A percentile compares a stretch with the other conserved stretches of the same genome.
Conservation (phyloP, 2,888 invertebrate species). For the Platynereis dumerilii region DNA sequence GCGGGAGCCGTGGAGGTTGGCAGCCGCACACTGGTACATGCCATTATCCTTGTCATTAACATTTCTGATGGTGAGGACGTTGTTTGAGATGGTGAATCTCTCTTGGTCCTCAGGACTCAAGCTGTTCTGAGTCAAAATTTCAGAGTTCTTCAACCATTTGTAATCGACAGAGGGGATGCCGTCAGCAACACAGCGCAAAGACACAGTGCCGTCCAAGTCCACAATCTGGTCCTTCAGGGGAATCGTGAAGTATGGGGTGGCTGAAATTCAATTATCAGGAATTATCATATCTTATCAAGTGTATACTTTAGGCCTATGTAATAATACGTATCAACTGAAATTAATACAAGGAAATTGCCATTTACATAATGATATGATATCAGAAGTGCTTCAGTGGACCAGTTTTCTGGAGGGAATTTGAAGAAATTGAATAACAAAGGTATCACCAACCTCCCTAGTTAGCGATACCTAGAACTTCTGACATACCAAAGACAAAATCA, state of each 20-base stretch:
- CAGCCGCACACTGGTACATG: constrained; percentile 93
- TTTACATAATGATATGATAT: background rate
- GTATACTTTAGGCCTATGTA: background rate
- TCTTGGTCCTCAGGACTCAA: constrained; percentile 14
- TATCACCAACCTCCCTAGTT: too few species aligned
- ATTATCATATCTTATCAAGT: too few species aligned
- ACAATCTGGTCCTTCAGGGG: constrained; percentile 51
- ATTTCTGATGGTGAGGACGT: constrained; percentile 40
- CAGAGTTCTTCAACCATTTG: constrained; percentile 52
- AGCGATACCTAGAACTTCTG: too few species aligned
- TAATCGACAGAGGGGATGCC: constrained; percentile 46
- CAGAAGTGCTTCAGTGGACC: background rate
- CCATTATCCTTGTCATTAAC: constrained; percentile 75
- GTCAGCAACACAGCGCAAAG: constrained; percentile 55
- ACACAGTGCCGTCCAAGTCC: constrained; percentile 48
- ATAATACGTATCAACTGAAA: background rate
- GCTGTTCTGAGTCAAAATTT: constrained; percentile 6
- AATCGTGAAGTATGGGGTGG: constrained; percentile 53
- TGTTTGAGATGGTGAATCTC: constrained; percentile 27
- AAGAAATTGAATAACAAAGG: too few species aligned
- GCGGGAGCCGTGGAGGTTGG: constrained; percentile 79
- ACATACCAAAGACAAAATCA: too few species aligned
- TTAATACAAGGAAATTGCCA: background rate
- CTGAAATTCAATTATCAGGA: constrained; percentile 35
- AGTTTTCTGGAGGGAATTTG: too few species aligned